These are phyloP conservation scores for Lottia scabra DNA, from an alignment of 2,888 invertebrate species.

Conservation along the genomic window DNA sequence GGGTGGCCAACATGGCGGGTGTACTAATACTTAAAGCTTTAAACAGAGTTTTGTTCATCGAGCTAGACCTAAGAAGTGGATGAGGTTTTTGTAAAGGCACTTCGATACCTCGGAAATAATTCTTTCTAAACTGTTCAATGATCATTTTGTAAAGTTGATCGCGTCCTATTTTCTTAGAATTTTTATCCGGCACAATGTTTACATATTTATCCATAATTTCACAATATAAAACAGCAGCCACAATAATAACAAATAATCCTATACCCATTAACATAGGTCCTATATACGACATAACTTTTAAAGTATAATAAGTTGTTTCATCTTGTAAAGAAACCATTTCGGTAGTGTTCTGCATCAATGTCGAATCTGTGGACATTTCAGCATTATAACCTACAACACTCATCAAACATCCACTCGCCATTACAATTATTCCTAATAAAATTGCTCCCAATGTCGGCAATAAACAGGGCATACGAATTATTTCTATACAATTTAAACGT, in stretches of 20 bases:
- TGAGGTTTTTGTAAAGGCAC: constrained; percentile 38
- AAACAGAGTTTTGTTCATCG: constrained; percentile 27
- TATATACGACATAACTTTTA: constrained; percentile 82
- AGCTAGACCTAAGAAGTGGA: neutral
- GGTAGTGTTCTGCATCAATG: constrained; percentile 14
- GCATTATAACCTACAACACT: constrained; percentile 50
- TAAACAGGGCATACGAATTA: constrained; percentile 40
- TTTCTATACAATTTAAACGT: constrained; percentile 35
- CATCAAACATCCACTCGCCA: constrained; percentile 45
- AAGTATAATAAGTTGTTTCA: constrained; percentile 24
- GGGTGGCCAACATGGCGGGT: constrained; percentile 29
- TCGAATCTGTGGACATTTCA: constrained; percentile 26
- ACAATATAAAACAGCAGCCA: constrained; percentile 98
- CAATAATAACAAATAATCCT: constrained; percentile 96
- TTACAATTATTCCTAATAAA: constrained; percentile 30
- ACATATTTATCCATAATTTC: constrained; percentile 94
- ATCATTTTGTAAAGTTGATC: constrained; percentile 51
- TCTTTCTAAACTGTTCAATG: constrained; percentile 49
- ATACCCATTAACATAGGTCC: constrained; percentile 98
- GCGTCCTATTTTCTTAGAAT: constrained; percentile 35
- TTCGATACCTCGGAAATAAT: constrained; percentile 54
- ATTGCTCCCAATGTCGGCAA: constrained; percentile 35
- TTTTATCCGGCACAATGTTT: constrained; percentile 80
- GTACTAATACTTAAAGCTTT: constrained; percentile 36
- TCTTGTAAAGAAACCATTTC: neutral